Percentiles rank a stretch among this genome's conserved stretches.
Conservation (phyloP, 2,888 invertebrate species). For the Cotesia congregata region DNA sequence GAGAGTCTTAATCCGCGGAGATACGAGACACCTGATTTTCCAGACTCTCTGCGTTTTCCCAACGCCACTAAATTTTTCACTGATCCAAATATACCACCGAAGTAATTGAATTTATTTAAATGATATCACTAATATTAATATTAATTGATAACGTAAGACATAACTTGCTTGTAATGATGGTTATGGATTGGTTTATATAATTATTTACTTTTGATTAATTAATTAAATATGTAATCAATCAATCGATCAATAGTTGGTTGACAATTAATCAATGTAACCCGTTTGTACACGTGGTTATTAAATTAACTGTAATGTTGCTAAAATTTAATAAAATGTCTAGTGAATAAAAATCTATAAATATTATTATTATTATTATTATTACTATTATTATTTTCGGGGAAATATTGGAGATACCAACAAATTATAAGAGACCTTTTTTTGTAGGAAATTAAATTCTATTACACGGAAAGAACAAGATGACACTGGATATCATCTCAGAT, state of each 20-base stretch:
- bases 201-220: slow-evolving; percentile 15
- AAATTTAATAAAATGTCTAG: neutral
- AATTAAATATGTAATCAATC: slow-evolving; percentile 12
- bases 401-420: neutral
- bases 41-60: slow-evolving; percentile 68
- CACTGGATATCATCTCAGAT: too few relatives aligned
- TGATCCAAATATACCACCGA: slow-evolving; percentile 57
- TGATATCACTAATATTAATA: slow-evolving; percentile 3
- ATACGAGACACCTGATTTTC: slow-evolving; percentile 67
- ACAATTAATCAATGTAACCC: neutral
- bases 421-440: too few relatives aligned
- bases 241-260: neutral
- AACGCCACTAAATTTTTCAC: slow-evolving; percentile 70
- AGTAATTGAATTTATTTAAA: slow-evolving; percentile 51
- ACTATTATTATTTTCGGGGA: neutral
- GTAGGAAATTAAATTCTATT: too few relatives aligned
- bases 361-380: neutral
- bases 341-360: neutral
- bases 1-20: slow-evolving; percentile 64
- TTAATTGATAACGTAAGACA: slow-evolving; percentile 28
- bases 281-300: neutral
- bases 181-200: slow-evolving; percentile 11
- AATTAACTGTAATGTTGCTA: neutral
- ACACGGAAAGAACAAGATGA: too few relatives aligned
- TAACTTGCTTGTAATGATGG: slow-evolving; percentile 23